These are phyloP conservation scores for Sebastes iracundus DNA, from an alignment of 2,797 vertebrate species.

Conservation along the genomic window DNA sequence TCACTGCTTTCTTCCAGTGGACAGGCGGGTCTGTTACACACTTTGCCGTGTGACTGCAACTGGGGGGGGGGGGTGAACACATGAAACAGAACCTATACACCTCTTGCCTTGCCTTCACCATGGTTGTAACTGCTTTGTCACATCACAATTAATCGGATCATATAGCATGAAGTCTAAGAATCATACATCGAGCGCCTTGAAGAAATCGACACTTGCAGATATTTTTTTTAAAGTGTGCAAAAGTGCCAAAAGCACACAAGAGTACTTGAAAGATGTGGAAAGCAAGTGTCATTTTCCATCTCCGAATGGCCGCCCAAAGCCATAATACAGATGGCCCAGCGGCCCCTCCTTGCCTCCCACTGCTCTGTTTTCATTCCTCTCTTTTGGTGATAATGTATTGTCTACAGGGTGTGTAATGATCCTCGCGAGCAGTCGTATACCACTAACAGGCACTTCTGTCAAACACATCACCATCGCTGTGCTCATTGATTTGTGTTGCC, in stretches of 20 bases:
- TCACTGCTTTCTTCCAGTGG: too few species aligned
- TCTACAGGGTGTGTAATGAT: constrained; percentile 92
- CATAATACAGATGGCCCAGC: constrained; percentile 77
- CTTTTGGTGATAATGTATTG: constrained; percentile 86
- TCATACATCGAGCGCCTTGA: background rate
- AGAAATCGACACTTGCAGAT: constrained; percentile 9
- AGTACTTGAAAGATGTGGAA: constrained; percentile 28
- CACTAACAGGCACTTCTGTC: constrained; percentile 94
- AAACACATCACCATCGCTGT: constrained; percentile 90
- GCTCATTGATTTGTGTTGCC: constrained; percentile 96
- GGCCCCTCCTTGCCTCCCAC: constrained; percentile 72
- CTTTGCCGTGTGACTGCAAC: too few species aligned
- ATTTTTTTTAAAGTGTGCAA: constrained; percentile 33
- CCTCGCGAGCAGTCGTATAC: constrained; percentile 86
- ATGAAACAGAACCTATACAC: background rate
- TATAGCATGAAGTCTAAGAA: background rate
- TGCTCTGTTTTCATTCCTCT: constrained; percentile 82
- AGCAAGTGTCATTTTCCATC: constrained; percentile 41
- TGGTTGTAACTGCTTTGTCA: background rate
- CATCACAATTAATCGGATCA: background rate
- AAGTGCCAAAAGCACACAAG: constrained; percentile 29
- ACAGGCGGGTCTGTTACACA: too few species aligned
- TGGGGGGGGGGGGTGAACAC: too few species aligned
- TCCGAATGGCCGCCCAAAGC: constrained; percentile 83
- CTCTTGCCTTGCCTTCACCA: background rate